phyloP scores from a whole-genome alignment of 2,113 vertebrate genomes.

The Microtus montanus region DNA sequence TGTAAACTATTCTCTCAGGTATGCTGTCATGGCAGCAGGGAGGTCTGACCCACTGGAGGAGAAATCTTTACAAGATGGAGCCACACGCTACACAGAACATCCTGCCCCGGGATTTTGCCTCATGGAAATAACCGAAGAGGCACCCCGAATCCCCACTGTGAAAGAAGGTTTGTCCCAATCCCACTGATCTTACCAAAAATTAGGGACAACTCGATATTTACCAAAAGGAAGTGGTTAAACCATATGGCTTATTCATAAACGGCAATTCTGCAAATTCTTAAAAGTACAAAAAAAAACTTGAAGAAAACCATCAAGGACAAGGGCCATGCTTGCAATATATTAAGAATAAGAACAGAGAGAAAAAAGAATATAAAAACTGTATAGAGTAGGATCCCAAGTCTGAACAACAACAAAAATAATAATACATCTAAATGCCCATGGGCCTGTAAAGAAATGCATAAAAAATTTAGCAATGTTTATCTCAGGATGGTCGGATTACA shows the following conservation, averaged over 20 bases:
- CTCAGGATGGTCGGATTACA: constrained; percentile 47
- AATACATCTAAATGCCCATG: constrained; percentile 57
- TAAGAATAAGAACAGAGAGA: neutral
- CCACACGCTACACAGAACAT: neutral
- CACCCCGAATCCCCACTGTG: no score
- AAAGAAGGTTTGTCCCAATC: neutral
- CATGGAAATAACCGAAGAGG: neutral
- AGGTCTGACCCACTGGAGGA: neutral
- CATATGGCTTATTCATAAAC: neutral
- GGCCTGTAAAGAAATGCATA: constrained; percentile 60
- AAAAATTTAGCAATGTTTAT: constrained; percentile 67
- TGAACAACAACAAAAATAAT: constrained; percentile 36
- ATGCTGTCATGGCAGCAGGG: neutral
- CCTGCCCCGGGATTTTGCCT: neutral
- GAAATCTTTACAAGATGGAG: neutral
- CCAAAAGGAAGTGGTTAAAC: constrained; percentile 16
- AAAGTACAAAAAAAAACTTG: constrained; percentile 22
- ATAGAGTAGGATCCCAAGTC: constrained; percentile 44
- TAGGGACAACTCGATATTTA: neutral
- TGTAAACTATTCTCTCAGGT: neutral
- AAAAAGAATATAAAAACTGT: constrained; percentile 27
- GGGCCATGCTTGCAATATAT: neutral
- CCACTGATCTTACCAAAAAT: neutral
- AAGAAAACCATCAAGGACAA: neutral
- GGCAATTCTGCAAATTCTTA: constrained; percentile 32